Conservation (phyloP, 2,113 vertebrate species). For the Bufo gargarizans region DNA sequence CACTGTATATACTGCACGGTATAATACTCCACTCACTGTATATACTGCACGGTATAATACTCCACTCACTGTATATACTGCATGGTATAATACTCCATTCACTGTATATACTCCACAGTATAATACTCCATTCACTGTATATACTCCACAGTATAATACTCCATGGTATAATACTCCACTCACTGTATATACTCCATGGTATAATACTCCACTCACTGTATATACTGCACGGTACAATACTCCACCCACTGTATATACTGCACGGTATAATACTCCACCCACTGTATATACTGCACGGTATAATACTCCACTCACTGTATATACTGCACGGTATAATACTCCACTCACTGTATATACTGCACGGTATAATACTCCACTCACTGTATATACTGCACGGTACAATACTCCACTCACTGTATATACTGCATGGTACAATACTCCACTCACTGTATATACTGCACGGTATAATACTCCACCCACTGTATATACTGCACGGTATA, state of each 20-base stretch:
- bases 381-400: too few species aligned
- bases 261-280: background rate
- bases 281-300: background rate
- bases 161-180: background rate
- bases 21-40: background rate
- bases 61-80: background rate
- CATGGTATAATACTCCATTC: background rate
- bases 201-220: background rate
- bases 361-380: background rate
- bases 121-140: background rate
- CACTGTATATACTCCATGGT: background rate
- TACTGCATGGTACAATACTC: too few species aligned
- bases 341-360: background rate
- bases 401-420: background rate
- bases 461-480: background rate
- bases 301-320: too few species aligned
- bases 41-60: too few species aligned
- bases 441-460: background rate
- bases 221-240: background rate
- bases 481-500: too few species aligned
- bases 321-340: background rate
- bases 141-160: background rate
- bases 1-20: background rate
- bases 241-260: background rate
- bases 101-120: background rate